Percentiles rank a stretch among this genome's conserved stretches.
These are phyloP conservation scores for Cricetomys ansorgei DNA, from an alignment of 2,113 vertebrate genomes.

Conservation along the genomic window DNA sequence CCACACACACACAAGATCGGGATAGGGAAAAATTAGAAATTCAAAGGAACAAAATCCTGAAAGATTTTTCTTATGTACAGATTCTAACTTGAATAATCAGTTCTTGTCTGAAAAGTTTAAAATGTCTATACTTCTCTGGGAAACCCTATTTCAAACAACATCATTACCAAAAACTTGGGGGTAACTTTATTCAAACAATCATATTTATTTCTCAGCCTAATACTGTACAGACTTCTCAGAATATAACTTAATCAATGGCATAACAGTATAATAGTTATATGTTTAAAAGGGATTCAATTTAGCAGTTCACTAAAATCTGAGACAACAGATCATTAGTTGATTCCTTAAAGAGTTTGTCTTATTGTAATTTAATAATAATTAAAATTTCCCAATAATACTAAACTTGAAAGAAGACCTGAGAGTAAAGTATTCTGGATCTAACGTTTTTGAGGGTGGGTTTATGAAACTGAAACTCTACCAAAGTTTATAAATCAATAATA, in stretches of 20 bases:
- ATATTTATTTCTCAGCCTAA: background rate
- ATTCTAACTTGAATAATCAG: background rate
- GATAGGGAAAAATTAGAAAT: background rate
- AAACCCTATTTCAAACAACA: background rate
- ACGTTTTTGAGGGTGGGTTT: too few species aligned
- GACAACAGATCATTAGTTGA: background rate
- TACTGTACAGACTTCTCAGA: background rate
- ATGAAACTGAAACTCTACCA: background rate
- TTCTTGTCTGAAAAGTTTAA: background rate
- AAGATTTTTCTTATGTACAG: background rate
- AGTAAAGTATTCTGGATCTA: background rate
- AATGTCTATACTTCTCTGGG: background rate
- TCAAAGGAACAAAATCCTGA: background rate
- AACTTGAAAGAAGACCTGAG: background rate
- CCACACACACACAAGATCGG: too few species aligned
- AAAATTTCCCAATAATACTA: background rate
- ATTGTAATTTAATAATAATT: background rate
- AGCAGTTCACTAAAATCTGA: background rate
- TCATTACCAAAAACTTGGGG: background rate
- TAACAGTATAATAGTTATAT: background rate
- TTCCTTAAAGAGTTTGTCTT: background rate
- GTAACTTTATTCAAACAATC: background rate
- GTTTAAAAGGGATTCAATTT: background rate
- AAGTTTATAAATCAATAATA: background rate
- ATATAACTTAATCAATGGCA: background rate